A percentile compares a stretch with the other conserved stretches of the same genome.
phyloP scores from a whole-genome alignment of 2,797 vertebrate genomes.

The Mormyrus hasselquistii region DNA sequence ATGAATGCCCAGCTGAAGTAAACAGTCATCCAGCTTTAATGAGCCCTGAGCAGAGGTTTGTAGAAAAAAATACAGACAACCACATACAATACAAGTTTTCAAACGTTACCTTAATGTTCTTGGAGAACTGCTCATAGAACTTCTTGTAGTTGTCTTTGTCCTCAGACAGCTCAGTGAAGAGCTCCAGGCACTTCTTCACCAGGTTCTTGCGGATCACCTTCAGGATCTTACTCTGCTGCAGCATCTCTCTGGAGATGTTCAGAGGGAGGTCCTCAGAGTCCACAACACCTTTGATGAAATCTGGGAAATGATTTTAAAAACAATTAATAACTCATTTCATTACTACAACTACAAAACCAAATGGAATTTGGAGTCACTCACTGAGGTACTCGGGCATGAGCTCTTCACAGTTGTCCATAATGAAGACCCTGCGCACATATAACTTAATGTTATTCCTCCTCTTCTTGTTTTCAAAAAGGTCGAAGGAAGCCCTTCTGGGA shows the following conservation, averaged over 20 bases:
- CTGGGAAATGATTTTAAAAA: slow-evolving; percentile 44
- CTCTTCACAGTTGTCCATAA: slow-evolving; percentile 76
- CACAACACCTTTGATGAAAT: slow-evolving; percentile 88
- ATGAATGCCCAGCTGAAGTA: slow-evolving; percentile 70
- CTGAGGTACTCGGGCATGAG: slow-evolving; percentile 72
- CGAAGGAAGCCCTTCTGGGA: slow-evolving; percentile 79
- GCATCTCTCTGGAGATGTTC: slow-evolving; percentile 77
- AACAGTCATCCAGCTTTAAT: not conserved
- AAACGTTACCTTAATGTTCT: slow-evolving; percentile 71
- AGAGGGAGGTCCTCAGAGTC: slow-evolving; percentile 89
- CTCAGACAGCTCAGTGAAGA: slow-evolving; percentile 75
- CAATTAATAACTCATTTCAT: not conserved
- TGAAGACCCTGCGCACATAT: slow-evolving; percentile 71
- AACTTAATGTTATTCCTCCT: slow-evolving; percentile 82
- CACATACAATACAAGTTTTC: not conserved
- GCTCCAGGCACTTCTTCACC: slow-evolving; percentile 72
- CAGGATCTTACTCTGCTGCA: slow-evolving; percentile 74
- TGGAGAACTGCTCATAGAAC: slow-evolving; percentile 85
- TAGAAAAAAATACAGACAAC: not conserved
- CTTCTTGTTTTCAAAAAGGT: slow-evolving; percentile 87
- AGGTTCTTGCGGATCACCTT: slow-evolving; percentile 74
- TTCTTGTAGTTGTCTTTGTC: slow-evolving; percentile 94
- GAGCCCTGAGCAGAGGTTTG: not conserved
- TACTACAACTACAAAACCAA: not conserved
- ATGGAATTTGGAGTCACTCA: slow-evolving; percentile 44